phyloP scores from a whole-genome alignment of 2,888 invertebrate genomes.

The Ophion slaviceki region DNA sequence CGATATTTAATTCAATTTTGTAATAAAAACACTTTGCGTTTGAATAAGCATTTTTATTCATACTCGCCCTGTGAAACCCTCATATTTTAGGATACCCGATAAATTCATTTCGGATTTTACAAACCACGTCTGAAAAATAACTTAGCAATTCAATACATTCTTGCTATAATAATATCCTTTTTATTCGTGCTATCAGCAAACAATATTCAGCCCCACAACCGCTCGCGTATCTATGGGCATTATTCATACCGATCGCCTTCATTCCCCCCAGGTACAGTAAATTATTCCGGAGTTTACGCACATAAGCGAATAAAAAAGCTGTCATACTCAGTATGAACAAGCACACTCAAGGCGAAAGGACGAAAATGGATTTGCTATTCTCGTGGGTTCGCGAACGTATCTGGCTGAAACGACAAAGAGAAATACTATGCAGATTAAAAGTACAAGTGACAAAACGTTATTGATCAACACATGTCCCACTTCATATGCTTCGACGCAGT shows the following conservation, averaged over 20 bases:
- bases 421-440: neutral
- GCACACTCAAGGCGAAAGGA: neutral
- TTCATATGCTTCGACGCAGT: too few relatives aligned
- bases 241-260: conserved; percentile 8
- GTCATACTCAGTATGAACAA: neutral
- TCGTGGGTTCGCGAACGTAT: neutral
- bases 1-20: too few relatives aligned
- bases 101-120: neutral
- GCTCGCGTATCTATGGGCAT: neutral
- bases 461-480: neutral
- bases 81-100: neutral
- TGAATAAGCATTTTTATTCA: too few relatives aligned
- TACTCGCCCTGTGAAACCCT: too few relatives aligned
- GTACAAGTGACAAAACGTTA: neutral
- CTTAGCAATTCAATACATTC: neutral
- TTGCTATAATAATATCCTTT: conserved; percentile 3
- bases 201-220: neutral
- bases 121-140: neutral
- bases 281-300: conserved; percentile 11
- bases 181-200: conserved; percentile 1
- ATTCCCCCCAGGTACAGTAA: conserved; percentile 29
- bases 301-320: neutral
- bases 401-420: neutral
- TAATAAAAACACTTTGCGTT: too few relatives aligned
- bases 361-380: conserved; percentile 34